Conservation (phyloP, 2,113 vertebrate species). For the Carollia perspicillata region DNA sequence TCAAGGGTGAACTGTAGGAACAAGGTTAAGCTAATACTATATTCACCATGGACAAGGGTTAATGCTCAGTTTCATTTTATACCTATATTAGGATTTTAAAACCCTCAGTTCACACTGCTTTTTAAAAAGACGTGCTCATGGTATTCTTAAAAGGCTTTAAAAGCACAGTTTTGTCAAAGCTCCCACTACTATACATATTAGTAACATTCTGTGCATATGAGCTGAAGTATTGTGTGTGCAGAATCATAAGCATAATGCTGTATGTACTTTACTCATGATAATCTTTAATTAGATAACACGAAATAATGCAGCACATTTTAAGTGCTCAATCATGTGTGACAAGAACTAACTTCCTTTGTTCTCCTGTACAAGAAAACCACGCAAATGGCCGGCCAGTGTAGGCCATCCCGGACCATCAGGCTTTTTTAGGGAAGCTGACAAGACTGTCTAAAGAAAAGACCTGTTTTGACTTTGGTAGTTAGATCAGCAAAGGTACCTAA, state of each 20-base stretch:
- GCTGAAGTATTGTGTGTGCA: slow-evolving; percentile 4
- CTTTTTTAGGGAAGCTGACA: not conserved
- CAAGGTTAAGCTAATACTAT: not conserved
- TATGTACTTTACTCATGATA: slow-evolving; percentile 13
- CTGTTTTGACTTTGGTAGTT: not conserved
- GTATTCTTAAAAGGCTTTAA: slow-evolving; percentile 63
- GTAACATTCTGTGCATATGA: not conserved
- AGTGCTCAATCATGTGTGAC: not conserved
- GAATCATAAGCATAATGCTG: slow-evolving; percentile 13
- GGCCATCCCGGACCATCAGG: not conserved
- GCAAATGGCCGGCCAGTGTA: not conserved
- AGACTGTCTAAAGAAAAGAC: not conserved
- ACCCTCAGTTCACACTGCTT: slow-evolving; percentile 20
- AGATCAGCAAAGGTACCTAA: not conserved
- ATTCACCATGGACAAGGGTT: not conserved
- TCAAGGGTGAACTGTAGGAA: not conserved
- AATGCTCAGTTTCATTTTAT: slow-evolving; percentile 47
- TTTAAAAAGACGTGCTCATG: not conserved
- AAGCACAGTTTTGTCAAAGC: slow-evolving; percentile 56
- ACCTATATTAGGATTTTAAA: slow-evolving; percentile 35
- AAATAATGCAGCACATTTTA: slow-evolving; percentile 21
- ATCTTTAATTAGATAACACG: slow-evolving; percentile 50
- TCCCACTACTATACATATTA: slow-evolving; percentile 39
- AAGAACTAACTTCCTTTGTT: slow-evolving; percentile 17
- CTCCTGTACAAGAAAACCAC: not conserved